A percentile compares a stretch with the other conserved stretches of the same genome.
Evolutionary conservation across 2,888 invertebrate genomes (phyloP).

Genomic region (Luperina testacea): DNA sequence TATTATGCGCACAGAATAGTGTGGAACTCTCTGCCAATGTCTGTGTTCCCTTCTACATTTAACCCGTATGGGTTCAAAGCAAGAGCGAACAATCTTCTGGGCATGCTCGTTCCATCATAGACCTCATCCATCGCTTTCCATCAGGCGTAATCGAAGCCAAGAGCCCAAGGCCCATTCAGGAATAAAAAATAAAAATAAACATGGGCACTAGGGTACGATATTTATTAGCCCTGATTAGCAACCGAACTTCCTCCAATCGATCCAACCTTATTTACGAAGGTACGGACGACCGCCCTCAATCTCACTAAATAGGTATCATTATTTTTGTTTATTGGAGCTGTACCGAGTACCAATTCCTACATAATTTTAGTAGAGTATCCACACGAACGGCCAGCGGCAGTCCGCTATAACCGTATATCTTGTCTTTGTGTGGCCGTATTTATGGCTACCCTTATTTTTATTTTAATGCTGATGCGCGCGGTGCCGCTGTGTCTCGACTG

Average conservation of each 20-base stretch:
- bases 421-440: slow-evolving; percentile 87
- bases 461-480: slow-evolving; percentile 90
- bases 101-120: neutral
- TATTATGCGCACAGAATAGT: neutral
- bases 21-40: neutral
- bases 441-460: slow-evolving; percentile 89
- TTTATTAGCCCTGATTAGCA: slow-evolving; percentile 31
- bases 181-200: too few relatives aligned
- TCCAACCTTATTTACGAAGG: slow-evolving; percentile 48
- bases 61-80: neutral
- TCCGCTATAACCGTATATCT: slow-evolving; percentile 89
- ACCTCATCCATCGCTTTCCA: too few relatives aligned
- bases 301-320: slow-evolving; percentile 65
- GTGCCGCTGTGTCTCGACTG: slow-evolving; percentile 86
- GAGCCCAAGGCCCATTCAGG: too few relatives aligned
- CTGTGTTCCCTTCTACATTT: neutral
- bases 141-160: too few relatives aligned
- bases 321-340: slow-evolving; percentile 67
- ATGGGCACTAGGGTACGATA: neutral
- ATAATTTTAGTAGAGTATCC: slow-evolving; percentile 70
- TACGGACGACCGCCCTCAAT: slow-evolving; percentile 51
- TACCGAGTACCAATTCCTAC: slow-evolving; percentile 68
- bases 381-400: slow-evolving; percentile 77
- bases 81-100: neutral
- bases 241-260: slow-evolving; percentile 27